These are phyloP conservation scores for Phycodurus eques DNA, from an alignment of 2,113 vertebrate species.

Conservation along the genomic window DNA sequence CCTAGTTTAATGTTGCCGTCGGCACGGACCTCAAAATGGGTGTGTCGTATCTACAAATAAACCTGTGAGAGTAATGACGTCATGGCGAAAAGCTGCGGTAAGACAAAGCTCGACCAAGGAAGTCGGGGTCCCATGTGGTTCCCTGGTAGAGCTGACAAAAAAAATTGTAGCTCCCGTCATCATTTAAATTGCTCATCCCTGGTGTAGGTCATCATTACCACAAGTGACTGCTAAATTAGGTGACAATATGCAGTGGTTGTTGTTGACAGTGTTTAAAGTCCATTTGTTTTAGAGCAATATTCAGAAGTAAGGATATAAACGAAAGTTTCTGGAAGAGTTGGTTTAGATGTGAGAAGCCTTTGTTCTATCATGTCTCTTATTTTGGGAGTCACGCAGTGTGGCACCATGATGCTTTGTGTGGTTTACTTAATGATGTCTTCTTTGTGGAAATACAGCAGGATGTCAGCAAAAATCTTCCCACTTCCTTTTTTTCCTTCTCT, in stretches of 20 bases:
- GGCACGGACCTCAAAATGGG: no score
- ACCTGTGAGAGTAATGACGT: no score
- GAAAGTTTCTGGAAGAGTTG: not conserved
- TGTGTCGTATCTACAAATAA: no score
- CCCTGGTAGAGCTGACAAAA: no score
- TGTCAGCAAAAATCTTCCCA: slow-evolving; percentile 2
- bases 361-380: not conserved
- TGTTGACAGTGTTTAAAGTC: not conserved
- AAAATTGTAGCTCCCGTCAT: no score
- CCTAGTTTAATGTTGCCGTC: no score
- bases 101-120: no score
- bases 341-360: not conserved
- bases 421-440: slow-evolving; percentile 1
- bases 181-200: no score
- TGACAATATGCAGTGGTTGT: not conserved
- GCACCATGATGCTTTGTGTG: not conserved
- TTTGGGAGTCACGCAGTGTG: not conserved
- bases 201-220: no score
- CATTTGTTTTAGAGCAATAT: not conserved
- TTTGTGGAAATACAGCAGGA: not conserved
- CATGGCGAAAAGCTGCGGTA: no score
- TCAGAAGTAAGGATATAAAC: not conserved
- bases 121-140: no score
- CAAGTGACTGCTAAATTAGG: no score
- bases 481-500: slow-evolving; percentile 19